Evolutionary conservation across 1,140 invertebrate genomes (phyloP).

Genomic region (Acromyrmex heyeri): DNA sequence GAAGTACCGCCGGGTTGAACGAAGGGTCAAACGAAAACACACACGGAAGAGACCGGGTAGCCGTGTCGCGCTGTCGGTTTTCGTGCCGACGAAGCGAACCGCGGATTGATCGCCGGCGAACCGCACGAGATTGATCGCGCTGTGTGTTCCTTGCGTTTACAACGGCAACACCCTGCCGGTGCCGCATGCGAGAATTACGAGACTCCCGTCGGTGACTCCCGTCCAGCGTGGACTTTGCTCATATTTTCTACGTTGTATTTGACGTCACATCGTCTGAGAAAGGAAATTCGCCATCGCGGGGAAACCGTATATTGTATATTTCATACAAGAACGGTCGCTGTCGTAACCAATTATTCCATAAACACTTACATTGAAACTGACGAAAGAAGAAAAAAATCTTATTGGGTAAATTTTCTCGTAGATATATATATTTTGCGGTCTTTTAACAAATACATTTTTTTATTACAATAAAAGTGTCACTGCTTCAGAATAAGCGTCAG

Average conservation of each 20-base stretch:
- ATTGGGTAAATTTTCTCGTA: not conserved
- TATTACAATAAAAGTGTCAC: not conserved
- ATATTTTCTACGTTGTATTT: slow-evolving; percentile 25
- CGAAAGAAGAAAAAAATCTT: not conserved
- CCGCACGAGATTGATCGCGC: slow-evolving; percentile 54
- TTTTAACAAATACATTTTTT: not conserved
- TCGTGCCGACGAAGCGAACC: slow-evolving; percentile 40
- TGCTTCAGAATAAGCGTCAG: not conserved
- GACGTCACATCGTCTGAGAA: not conserved
- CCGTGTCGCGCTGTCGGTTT: slow-evolving; percentile 54
- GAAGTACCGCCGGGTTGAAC: slow-evolving; percentile 38
- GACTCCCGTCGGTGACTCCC: not conserved
- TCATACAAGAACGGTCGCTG: not conserved
- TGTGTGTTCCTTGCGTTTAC: slow-evolving; percentile 54
- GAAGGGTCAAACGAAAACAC: slow-evolving; percentile 52
- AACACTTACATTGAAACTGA: not conserved
- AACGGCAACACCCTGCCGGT: slow-evolving; percentile 30
- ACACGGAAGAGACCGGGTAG: slow-evolving; percentile 46
- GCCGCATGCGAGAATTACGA: slow-evolving; percentile 26
- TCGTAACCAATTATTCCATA: not conserved
- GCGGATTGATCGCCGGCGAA: slow-evolving; percentile 55
- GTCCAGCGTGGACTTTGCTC: not conserved
- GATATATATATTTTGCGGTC: not conserved
- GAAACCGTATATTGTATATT: not conserved
- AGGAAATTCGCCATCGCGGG: not conserved